A percentile compares a stretch with the other conserved stretches of the same genome.
Conservation (phyloP, 2,797 vertebrate species). For the Malurus splendens region DNA sequence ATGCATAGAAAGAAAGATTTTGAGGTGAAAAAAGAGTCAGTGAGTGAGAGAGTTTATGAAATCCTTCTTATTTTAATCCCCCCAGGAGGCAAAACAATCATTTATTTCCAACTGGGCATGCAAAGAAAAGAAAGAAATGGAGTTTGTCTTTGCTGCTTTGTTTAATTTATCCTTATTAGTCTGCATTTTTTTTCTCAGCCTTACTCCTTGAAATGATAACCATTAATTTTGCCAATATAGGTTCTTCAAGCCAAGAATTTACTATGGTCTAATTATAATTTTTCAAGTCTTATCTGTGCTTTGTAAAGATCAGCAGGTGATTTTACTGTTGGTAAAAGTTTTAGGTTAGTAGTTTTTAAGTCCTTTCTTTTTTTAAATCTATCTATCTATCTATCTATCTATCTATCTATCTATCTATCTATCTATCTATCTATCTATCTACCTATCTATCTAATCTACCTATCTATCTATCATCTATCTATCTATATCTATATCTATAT, state of each 20-base stretch:
- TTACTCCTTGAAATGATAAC: conserved; percentile 15
- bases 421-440: not conserved
- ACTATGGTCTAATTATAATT: not conserved
- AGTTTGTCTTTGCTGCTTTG: conserved; percentile 8
- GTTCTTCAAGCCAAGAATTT: conserved; percentile 17
- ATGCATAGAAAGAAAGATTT: not conserved
- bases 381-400: not conserved
- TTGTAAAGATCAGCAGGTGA: not conserved
- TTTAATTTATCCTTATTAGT: conserved; percentile 27
- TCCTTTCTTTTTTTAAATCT: not conserved
- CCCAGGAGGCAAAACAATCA: conserved; percentile 42
- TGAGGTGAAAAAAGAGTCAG: conserved; percentile 1
- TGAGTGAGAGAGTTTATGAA: conserved; percentile 36
- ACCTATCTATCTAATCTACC: too few species aligned
- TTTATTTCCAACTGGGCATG: conserved; percentile 49
- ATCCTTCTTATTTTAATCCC: conserved; percentile 58
- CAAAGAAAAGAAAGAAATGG: conserved; percentile 34
- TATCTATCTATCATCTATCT: too few species aligned
- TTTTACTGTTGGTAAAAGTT: not conserved
- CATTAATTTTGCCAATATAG: conserved; percentile 1
- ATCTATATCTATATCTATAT: too few species aligned
- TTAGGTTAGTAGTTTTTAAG: not conserved
- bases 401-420: not conserved
- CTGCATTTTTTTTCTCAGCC: not conserved
- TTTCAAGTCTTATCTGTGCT: not conserved